Evolutionary conservation across 92 coral and sea anemone species (phyloP).

Genomic region (Porites divaricata): DNA sequence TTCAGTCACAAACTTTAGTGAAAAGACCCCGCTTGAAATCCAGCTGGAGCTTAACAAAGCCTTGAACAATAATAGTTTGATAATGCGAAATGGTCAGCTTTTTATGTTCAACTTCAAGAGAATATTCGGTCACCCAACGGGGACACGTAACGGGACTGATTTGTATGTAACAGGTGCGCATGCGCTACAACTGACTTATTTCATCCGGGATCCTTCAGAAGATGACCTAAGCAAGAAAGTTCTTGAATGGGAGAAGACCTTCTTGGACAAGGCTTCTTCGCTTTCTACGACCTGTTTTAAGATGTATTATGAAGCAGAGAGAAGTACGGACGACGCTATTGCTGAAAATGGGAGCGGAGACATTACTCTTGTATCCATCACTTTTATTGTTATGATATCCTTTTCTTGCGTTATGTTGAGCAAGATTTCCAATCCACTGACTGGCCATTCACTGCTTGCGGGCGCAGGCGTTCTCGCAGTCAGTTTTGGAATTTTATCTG

Average conservation of each 20-base stretch:
- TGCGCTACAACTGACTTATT: slow-evolving; percentile 59
- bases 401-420: slow-evolving; percentile 81
- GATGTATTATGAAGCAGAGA: slow-evolving; percentile 63
- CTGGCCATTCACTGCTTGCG: slow-evolving; percentile 87
- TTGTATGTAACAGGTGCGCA: slow-evolving; percentile 16
- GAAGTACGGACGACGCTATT: slow-evolving; percentile 86
- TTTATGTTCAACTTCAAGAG: slow-evolving; percentile 48
- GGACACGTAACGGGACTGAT: not conserved
- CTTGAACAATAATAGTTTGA: slow-evolving; percentile 31
- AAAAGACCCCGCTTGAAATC: slow-evolving; percentile 23
- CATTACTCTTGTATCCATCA: slow-evolving; percentile 66
- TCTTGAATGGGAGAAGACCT: slow-evolving; percentile 65
- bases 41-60: slow-evolving; percentile 48
- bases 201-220: slow-evolving; percentile 32
- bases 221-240: slow-evolving; percentile 36
- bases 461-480: slow-evolving; percentile 86
- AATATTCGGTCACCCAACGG: slow-evolving; percentile 58
- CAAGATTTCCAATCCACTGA: slow-evolving; percentile 78
- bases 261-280: slow-evolving; percentile 42
- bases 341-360: slow-evolving; percentile 76
- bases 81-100: slow-evolving; percentile 71
- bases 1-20: slow-evolving; percentile 29
- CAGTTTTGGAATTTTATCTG: slow-evolving; percentile 84
- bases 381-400: slow-evolving; percentile 75
- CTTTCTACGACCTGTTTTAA: slow-evolving; percentile 41